Base-by-base conservation (phyloP, 2,888 invertebrate species). In the Noctua pronuba region DNA sequence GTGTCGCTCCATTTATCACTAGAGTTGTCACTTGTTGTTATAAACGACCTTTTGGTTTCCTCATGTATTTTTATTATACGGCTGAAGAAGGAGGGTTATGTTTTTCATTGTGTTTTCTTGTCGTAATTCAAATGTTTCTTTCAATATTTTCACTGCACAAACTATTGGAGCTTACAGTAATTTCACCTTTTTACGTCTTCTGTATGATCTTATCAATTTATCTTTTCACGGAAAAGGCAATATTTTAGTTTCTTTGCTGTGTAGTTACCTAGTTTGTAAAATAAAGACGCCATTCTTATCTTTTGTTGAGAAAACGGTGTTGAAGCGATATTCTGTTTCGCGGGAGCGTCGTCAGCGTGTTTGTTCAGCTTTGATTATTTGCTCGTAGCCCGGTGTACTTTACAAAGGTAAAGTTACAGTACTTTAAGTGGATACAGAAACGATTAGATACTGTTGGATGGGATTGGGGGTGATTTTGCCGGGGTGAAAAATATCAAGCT, bases 341-440 rank as follows among this genome's bases (percentile, higher is more conserved):
- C 28, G 24, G n/a, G 52, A 41, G 72, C n/a, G 35, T 2, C 35
- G 41, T 18, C 52, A 49, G 31, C 41, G 35, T 85, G 75, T 83
- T 84, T 72, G 68, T 73, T 75, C 62, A 64, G 7, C 44, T 77
- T 85, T 85, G 74, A 70, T 85, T 81, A 77, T 85, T 77, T 77
- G 44, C 38, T 52, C 24, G 44, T 13, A 71, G 24, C 28, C 24
- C 49, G 13, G 66, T 44, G 58, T 84, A 75, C 52, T 73, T 77
- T 58, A 38, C 18, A 35, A 84, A 85, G 68, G 62, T 70, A 28
- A 8, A 28, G 35, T 41, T 52, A 65, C 31, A 75, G 62, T 70
- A 62, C 31, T 60, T 71, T 68, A 41, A n/a, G 11, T 58, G n/a
- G 60, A 77, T 69, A 52, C 35, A 68, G 28, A 16, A 71, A 44